A percentile compares a stretch with the other conserved stretches of the same genome.
These are phyloP conservation scores for Scaptomyza pallida DNA, from an alignment of 1,140 invertebrate genomes.

Conservation along the genomic window DNA sequence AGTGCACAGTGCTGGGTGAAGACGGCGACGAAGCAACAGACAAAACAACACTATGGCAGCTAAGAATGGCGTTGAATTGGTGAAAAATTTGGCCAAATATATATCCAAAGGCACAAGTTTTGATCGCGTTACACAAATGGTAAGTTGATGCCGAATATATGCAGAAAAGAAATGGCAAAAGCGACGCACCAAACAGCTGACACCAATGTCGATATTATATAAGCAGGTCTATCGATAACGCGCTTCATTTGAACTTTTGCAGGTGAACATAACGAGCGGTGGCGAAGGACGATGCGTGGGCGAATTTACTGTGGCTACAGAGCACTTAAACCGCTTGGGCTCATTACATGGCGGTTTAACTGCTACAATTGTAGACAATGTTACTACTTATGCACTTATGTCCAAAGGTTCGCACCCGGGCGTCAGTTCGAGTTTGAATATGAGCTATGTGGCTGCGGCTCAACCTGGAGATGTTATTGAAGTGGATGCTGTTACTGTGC, in stretches of 20 bases:
- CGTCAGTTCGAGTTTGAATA: slow-evolving; percentile 89
- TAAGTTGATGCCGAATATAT: slow-evolving; percentile 61
- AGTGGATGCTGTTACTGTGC: slow-evolving; percentile 91
- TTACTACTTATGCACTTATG: slow-evolving; percentile 92
- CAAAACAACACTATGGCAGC: background rate
- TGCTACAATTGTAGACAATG: slow-evolving; percentile 91
- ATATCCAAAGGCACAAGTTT: slow-evolving; percentile 76
- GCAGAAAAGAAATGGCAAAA: slow-evolving; percentile 5
- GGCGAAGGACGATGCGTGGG: slow-evolving; percentile 64
- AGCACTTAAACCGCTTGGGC: slow-evolving; percentile 91
- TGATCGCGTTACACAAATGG: slow-evolving; percentile 85
- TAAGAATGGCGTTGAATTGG: slow-evolving; percentile 56
- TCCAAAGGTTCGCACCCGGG: slow-evolving; percentile 87
- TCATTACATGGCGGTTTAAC: slow-evolving; percentile 93
- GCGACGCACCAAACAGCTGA: slow-evolving; percentile 51
- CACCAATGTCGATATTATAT: slow-evolving; percentile 48
- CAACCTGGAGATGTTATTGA: slow-evolving; percentile 90
- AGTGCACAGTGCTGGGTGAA: slow-evolving; percentile 28
- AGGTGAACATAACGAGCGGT: slow-evolving; percentile 67
- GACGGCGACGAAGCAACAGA: background rate
- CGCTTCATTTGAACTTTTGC: slow-evolving; percentile 15
- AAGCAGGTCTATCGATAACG: slow-evolving; percentile 60
- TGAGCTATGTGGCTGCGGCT: slow-evolving; percentile 90
- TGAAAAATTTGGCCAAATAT: slow-evolving; percentile 76
- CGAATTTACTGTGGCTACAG: slow-evolving; percentile 90